A percentile compares a stretch with the other conserved stretches of the same genome.
phyloP scores from a whole-genome alignment of 2,888 invertebrate species.

The Caenorhabditis sinica region DNA sequence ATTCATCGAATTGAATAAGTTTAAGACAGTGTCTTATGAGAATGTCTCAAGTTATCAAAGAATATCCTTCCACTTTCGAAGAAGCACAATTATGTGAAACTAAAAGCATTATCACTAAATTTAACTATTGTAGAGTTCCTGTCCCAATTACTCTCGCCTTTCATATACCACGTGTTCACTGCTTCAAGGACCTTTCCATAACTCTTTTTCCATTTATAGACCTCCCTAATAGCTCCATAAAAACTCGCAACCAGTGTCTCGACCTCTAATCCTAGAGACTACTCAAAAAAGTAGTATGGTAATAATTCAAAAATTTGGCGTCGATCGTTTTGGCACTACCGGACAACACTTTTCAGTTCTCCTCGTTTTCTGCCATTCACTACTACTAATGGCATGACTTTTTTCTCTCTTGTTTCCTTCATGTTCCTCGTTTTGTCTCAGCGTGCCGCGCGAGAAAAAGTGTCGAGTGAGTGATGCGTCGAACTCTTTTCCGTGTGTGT shows the following conservation, averaged over 20 bases:
- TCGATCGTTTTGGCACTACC: slow-evolving; percentile 32
- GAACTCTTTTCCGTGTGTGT: slow-evolving; percentile 36
- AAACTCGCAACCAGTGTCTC: slow-evolving; percentile 35
- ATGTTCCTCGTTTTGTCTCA: slow-evolving; percentile 47
- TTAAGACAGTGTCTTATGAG: too few species aligned
- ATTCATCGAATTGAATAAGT: too few species aligned
- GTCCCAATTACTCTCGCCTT: too few species aligned
- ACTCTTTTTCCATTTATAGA: slow-evolving; percentile 7
- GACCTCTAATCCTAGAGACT: slow-evolving; percentile 37
- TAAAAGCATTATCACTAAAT: too few species aligned
- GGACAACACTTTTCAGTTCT: slow-evolving; percentile 12
- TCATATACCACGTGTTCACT: too few species aligned
- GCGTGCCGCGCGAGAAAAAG: slow-evolving; percentile 43
- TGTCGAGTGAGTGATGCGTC: slow-evolving; percentile 65
- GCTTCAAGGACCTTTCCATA: not conserved
- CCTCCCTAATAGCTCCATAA: slow-evolving; percentile 36
- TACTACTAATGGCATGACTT: slow-evolving; percentile 48
- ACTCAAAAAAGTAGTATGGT: slow-evolving; percentile 52
- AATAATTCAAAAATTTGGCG: slow-evolving; percentile 64
- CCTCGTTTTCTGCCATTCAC: slow-evolving; percentile 22
- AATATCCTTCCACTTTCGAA: too few species aligned
- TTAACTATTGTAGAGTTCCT: too few species aligned
- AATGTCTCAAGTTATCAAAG: too few species aligned
- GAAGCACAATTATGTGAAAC: too few species aligned
- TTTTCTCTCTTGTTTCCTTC: slow-evolving; percentile 22